Conservation (phyloP, 2,888 invertebrate species). For the Synanthedon formicaeformis region DNA sequence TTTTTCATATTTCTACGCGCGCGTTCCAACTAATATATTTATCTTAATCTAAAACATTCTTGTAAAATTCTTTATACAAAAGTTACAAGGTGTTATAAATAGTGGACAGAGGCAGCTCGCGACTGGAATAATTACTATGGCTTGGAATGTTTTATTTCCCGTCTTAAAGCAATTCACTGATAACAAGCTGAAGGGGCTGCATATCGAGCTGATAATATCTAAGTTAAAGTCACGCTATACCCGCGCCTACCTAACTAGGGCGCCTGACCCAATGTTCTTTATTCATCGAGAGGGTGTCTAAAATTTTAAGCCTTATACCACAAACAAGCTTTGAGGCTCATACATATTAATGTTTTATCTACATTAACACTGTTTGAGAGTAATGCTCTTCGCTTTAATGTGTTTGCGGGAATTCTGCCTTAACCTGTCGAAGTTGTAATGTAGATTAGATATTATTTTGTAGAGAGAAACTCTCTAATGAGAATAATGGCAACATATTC, state of each 20-base stretch:
- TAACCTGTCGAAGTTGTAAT: slow-evolving; percentile 40
- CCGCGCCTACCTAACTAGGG: slow-evolving; percentile 7
- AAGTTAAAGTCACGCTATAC: slow-evolving; percentile 41
- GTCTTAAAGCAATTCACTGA: slow-evolving; percentile 33
- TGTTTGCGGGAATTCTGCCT: slow-evolving; percentile 47
- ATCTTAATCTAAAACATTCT: too few species aligned
- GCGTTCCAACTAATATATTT: too few species aligned
- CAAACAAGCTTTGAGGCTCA: slow-evolving; percentile 52
- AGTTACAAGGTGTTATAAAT: too few species aligned
- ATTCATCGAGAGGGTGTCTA: slow-evolving; percentile 48
- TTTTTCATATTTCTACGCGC: too few species aligned
- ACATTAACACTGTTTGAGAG: slow-evolving; percentile 43
- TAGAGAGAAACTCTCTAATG: background rate
- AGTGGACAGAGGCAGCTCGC: too few species aligned
- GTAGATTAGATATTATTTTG: slow-evolving; percentile 9
- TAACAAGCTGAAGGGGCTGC: slow-evolving; percentile 28
- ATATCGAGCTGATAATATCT: slow-evolving; percentile 36
- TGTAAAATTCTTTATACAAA: background rate
- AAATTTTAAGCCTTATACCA: slow-evolving; percentile 50
- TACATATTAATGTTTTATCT: slow-evolving; percentile 65
- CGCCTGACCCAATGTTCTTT: slow-evolving; percentile 27
- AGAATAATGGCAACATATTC: background rate
- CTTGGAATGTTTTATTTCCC: slow-evolving; percentile 47
- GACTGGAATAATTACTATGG: slow-evolving; percentile 5
- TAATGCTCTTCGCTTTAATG: slow-evolving; percentile 40